phyloP scores from a whole-genome alignment of 2,888 invertebrate species.

The Diloba caeruleocephala region DNA sequence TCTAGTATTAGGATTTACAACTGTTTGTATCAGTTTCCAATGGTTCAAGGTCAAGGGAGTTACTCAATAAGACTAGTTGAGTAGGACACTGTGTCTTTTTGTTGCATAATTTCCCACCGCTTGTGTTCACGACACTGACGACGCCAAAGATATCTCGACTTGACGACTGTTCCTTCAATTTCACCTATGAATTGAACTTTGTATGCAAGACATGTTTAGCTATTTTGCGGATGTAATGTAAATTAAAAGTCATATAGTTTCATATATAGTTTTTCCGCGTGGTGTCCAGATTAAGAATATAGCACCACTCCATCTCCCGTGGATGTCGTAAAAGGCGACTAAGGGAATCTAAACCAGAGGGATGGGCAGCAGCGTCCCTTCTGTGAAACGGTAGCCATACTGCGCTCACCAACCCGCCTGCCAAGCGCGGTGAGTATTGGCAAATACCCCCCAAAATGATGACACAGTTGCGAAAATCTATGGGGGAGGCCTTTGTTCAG shows the following conservation, averaged over 20 bases:
- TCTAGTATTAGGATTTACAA: slow-evolving; percentile 63
- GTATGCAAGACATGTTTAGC: slow-evolving; percentile 20
- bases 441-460: no score
- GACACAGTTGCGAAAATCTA: no score
- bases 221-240: slow-evolving; percentile 14
- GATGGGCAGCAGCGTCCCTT: no score
- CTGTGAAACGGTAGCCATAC: no score
- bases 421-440: no score
- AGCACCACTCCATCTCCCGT: no score
- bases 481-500: no score
- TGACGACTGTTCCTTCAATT: slow-evolving; percentile 23
- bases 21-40: slow-evolving; percentile 51
- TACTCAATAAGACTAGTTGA: slow-evolving; percentile 76
- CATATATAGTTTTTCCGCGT: slow-evolving; percentile 2
- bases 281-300: slow-evolving; percentile 4
- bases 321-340: no score
- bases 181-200: slow-evolving; percentile 29
- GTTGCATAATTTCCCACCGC: slow-evolving; percentile 77
- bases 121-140: slow-evolving; percentile 39
- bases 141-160: slow-evolving; percentile 38
- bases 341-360: no score
- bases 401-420: no score
- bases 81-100: slow-evolving; percentile 58
- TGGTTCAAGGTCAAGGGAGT: slow-evolving; percentile 80
- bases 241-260: no score